Conservation (phyloP, 1,140 invertebrate species). For the Mercenaria mercenaria region DNA sequence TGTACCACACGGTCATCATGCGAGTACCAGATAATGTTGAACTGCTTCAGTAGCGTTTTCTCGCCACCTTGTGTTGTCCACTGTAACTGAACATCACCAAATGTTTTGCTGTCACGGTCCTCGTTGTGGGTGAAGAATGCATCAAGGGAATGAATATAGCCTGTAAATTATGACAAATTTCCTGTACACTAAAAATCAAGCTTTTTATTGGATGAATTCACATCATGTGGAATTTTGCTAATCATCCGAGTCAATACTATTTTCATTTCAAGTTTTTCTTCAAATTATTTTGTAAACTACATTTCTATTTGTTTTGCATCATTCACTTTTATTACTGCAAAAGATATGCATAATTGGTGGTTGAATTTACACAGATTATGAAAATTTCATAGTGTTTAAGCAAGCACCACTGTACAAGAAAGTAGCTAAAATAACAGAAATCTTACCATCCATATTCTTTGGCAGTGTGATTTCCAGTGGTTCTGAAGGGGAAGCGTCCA, state of each 20-base stretch:
- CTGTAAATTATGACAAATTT: slow-evolving; percentile 64
- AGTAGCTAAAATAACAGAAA: no score
- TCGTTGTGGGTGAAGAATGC: slow-evolving; percentile 75
- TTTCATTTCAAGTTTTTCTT: no score
- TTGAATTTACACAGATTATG: no score
- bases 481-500: slow-evolving; percentile 83
- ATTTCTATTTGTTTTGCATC: no score
- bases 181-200: not conserved
- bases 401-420: no score
- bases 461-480: slow-evolving; percentile 81
- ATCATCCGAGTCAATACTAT: no score
- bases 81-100: slow-evolving; percentile 80
- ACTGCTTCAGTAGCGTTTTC: slow-evolving; percentile 82
- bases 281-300: no score
- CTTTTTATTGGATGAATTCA: no score
- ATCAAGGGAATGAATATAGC: slow-evolving; percentile 76
- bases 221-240: no score
- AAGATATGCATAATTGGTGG: no score
- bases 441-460: slow-evolving; percentile 80
- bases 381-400: no score
- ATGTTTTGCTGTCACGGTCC: slow-evolving; percentile 76
- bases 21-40: slow-evolving; percentile 84
- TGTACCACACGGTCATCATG: slow-evolving; percentile 82
- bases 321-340: no score
- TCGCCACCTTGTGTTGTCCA: slow-evolving; percentile 80